Evolutionary conservation across 2,797 vertebrate genomes (phyloP).

Genomic region (Scomberomorus guttatus): DNA sequence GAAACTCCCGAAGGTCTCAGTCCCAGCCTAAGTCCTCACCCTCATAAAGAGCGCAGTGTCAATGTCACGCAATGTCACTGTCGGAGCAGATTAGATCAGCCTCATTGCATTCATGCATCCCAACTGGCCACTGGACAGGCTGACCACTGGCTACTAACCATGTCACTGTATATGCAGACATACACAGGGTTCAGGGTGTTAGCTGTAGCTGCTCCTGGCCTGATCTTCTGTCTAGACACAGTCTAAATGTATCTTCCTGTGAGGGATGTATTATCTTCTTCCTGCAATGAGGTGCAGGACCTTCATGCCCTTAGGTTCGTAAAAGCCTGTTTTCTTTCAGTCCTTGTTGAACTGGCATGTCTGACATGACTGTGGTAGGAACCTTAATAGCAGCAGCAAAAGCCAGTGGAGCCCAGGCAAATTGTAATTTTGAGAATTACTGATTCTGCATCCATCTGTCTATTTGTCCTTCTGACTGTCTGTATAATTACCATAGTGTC

Average conservation of each 20-base stretch:
- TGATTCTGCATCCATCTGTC: too few relatives aligned
- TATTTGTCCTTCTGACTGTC: too few relatives aligned
- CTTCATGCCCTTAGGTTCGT: background rate
- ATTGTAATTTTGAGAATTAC: too few relatives aligned
- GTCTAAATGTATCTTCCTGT: slow-evolving; percentile 17
- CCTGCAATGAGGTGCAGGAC: background rate
- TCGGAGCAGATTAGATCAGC: slow-evolving; percentile 50
- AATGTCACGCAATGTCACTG: slow-evolving; percentile 62
- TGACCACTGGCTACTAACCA: background rate
- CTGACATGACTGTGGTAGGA: background rate
- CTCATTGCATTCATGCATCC: slow-evolving; percentile 9
- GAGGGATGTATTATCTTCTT: background rate
- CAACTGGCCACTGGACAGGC: slow-evolving; percentile 15
- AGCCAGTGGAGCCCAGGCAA: too few relatives aligned
- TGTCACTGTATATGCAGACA: background rate
- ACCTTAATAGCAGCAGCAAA: background rate
- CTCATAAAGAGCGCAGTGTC: slow-evolving; percentile 45
- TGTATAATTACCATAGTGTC: too few relatives aligned
- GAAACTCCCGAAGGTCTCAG: slow-evolving; percentile 15
- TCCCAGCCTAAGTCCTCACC: slow-evolving; percentile 52
- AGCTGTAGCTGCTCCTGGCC: background rate
- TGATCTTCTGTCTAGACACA: slow-evolving; percentile 6
- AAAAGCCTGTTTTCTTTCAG: background rate
- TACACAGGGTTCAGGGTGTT: background rate
- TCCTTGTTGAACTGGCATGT: background rate